phyloP scores from a whole-genome alignment of 2,113 vertebrate species.

The Castor canadensis region DNA sequence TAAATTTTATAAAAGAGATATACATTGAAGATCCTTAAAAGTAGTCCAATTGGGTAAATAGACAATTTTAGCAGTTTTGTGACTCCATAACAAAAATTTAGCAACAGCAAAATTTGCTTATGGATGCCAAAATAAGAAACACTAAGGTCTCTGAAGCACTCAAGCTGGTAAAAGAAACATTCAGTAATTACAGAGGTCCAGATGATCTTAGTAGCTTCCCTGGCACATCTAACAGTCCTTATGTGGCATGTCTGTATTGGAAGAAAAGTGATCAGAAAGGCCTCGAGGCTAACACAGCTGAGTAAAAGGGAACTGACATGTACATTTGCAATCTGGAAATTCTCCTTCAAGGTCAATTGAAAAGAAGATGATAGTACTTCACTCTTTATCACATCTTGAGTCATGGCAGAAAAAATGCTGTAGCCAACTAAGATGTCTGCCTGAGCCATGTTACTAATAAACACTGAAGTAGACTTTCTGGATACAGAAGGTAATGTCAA shows the following conservation, averaged over 20 bases:
- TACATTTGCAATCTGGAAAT: constrained; percentile 82
- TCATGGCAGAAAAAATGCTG: background rate
- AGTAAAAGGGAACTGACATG: constrained; percentile 85
- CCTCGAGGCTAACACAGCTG: constrained; percentile 86
- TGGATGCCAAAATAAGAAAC: background rate
- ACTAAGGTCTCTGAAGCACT: background rate
- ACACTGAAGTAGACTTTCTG: constrained; percentile 85
- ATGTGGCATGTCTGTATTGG: constrained; percentile 79
- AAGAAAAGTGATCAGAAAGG: constrained; percentile 84
- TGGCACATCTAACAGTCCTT: constrained; percentile 82
- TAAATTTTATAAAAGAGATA: constrained; percentile 87
- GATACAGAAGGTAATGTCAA: constrained; percentile 85
- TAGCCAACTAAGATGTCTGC: constrained; percentile 79
- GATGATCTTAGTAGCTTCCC: constrained; percentile 66
- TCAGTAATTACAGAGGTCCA: constrained; percentile 81
- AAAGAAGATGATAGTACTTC: accelerated
- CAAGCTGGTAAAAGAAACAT: constrained; percentile 69
- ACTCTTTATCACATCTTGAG: background rate
- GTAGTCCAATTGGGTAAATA: constrained; percentile 77
- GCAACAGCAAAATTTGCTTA: accelerated
- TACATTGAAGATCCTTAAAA: constrained; percentile 82
- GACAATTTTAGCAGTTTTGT: constrained; percentile 64
- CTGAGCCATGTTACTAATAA: constrained; percentile 85
- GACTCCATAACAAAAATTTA: background rate
- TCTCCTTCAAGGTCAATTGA: constrained; percentile 55